These are phyloP conservation scores for Pteromalus puparum DNA, from an alignment of 1,140 invertebrate species.

Conservation along the genomic window DNA sequence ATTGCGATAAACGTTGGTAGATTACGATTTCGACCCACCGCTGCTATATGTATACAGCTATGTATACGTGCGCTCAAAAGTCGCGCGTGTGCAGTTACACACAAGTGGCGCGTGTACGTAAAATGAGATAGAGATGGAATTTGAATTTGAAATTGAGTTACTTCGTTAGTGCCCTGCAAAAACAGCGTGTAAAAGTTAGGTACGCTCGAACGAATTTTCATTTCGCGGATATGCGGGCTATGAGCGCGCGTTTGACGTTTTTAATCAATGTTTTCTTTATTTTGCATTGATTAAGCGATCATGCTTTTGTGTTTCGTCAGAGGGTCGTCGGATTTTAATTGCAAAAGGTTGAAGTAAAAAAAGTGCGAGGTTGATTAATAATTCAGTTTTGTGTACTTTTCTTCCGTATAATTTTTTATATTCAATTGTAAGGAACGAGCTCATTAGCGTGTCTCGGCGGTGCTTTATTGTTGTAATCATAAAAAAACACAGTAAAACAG, in stretches of 20 bases:
- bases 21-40: neutral
- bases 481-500: no score
- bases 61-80: neutral
- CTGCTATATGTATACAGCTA: neutral
- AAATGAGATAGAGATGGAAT: constrained; percentile 7
- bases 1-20: neutral
- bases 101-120: neutral
- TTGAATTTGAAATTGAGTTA: constrained; percentile 28
- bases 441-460: no score
- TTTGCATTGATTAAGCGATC: no score
- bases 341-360: no score
- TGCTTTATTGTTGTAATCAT: no score
- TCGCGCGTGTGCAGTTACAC: neutral
- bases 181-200: neutral
- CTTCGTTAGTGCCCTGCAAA: neutral
- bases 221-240: neutral
- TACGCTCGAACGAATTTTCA: neutral
- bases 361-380: no score
- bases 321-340: no score
- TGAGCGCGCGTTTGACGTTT: no score
- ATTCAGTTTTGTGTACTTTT: neutral
- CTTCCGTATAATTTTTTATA: neutral
- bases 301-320: no score
- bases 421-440: no score
- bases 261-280: no score